Evolutionary conservation across 1,140 invertebrate species (phyloP).

Genomic region (Coelopa frigida): DNA sequence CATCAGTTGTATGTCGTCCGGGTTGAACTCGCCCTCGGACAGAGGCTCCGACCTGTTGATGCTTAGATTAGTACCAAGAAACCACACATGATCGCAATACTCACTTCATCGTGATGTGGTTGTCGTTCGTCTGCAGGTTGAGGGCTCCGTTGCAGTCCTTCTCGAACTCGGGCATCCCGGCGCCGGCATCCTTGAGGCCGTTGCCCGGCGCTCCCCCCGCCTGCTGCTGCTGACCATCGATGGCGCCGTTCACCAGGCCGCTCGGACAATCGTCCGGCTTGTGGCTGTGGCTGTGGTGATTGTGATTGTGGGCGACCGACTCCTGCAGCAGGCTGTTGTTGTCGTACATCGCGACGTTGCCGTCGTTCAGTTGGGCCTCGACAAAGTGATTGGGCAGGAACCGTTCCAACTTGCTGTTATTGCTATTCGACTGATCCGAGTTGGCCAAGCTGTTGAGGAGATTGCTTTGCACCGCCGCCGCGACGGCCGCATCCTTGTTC

Average conservation of each 20-base stretch:
- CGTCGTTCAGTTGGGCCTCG: slow-evolving; percentile 32
- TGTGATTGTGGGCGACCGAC: background rate
- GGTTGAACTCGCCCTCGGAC: slow-evolving; percentile 40
- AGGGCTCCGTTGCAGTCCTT: slow-evolving; percentile 38
- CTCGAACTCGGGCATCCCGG: slow-evolving; percentile 16
- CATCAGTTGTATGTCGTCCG: slow-evolving; percentile 40
- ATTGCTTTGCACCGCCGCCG: slow-evolving; percentile 22
- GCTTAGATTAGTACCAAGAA: background rate
- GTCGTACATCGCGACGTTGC: slow-evolving; percentile 10
- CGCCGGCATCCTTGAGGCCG: slow-evolving; percentile 9
- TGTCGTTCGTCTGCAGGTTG: slow-evolving; percentile 33
- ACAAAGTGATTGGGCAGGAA: slow-evolving; percentile 41
- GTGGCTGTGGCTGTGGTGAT: background rate
- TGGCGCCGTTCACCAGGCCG: background rate
- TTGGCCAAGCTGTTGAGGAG: slow-evolving; percentile 31
- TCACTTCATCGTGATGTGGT: slow-evolving; percentile 42
- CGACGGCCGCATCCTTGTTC: slow-evolving; percentile 22
- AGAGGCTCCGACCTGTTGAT: slow-evolving; percentile 34
- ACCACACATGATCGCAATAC: slow-evolving; percentile 12
- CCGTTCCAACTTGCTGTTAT: slow-evolving; percentile 35
- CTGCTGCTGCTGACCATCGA: background rate
- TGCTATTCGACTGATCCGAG: slow-evolving; percentile 41
- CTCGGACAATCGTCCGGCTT: background rate
- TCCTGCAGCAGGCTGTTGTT: slow-evolving; percentile 28
- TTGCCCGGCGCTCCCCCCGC: background rate